Evolutionary conservation across 1,140 invertebrate species (phyloP).

Genomic region (Lamellibrachia luymesi): DNA sequence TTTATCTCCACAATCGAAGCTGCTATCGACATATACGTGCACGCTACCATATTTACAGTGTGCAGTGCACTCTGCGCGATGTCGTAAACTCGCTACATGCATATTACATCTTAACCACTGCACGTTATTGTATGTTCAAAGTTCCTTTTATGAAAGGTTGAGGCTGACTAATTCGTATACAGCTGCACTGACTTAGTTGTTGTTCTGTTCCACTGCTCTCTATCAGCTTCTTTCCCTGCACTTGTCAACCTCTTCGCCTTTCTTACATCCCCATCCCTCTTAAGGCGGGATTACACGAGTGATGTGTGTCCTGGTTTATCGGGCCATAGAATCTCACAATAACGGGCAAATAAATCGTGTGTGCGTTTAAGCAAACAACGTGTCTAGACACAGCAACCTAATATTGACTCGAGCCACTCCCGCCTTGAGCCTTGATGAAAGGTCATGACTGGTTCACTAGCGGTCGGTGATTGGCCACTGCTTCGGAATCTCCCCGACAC

Average conservation of each 20-base stretch:
- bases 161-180: not conserved
- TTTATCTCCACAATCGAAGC: not conserved
- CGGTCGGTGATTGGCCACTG: no score
- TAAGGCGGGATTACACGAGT: no score
- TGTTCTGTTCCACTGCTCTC: not conserved
- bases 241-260: not conserved
- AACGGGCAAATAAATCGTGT: no score
- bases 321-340: no score
- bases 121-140: not conserved
- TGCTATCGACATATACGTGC: not conserved
- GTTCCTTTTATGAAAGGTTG: not conserved
- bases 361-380: no score
- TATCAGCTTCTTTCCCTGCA: not conserved
- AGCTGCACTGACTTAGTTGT: no score
- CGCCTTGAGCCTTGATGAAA: no score
- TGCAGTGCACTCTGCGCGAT: not conserved
- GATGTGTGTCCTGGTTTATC: no score
- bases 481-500: no score
- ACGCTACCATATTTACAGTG: not conserved
- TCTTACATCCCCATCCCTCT: not conserved
- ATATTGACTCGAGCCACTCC: no score
- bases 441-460: no score
- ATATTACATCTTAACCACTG: not conserved
- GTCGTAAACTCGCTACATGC: not conserved
- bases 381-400: no score